These are phyloP conservation scores for Chaetodon trifasciatus DNA, from an alignment of 2,797 vertebrate genomes.

Conservation along the genomic window DNA sequence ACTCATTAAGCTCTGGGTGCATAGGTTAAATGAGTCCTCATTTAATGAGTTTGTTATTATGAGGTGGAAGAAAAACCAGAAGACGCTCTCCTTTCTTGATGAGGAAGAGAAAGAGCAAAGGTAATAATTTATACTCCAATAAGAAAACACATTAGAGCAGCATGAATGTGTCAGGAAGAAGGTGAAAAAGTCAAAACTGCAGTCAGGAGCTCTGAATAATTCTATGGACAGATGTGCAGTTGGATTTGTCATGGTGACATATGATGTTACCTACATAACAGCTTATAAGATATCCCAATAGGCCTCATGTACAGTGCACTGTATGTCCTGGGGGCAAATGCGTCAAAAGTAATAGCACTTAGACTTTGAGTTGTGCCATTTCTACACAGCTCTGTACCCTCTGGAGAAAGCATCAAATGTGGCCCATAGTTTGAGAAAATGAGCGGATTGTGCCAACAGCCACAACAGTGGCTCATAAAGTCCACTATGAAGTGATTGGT, in stretches of 20 bases:
- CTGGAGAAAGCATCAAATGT: slow-evolving; percentile 17
- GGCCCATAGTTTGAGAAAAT: not conserved
- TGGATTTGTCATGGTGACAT: not conserved
- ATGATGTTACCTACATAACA: not conserved
- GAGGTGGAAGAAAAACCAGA: slow-evolving; percentile 36
- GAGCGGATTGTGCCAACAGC: not conserved
- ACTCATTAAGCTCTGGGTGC: slow-evolving; percentile 62
- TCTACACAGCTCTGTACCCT: not conserved
- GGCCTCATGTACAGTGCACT: slow-evolving; percentile 5
- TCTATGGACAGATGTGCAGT: not conserved
- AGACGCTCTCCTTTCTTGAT: slow-evolving; percentile 7
- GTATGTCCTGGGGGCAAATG: not conserved
- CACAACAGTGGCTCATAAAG: not conserved
- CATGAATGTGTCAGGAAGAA: slow-evolving; percentile 1
- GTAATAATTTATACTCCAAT: slow-evolving; percentile 51
- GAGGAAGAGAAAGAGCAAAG: slow-evolving; percentile 30
- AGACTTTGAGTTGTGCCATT: slow-evolving; percentile 27
- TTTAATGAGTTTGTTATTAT: slow-evolving; percentile 49
- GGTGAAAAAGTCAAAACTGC: slow-evolving; percentile 2
- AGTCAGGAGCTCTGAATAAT: not conserved
- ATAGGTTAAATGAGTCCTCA: slow-evolving; percentile 42
- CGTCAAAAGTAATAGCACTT: not conserved
- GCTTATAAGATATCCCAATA: not conserved
- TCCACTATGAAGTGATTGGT: not conserved
- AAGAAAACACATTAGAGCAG: slow-evolving; percentile 6